Conservation (phyloP, 2,113 vertebrate species). For the Nibea albiflora region DNA sequence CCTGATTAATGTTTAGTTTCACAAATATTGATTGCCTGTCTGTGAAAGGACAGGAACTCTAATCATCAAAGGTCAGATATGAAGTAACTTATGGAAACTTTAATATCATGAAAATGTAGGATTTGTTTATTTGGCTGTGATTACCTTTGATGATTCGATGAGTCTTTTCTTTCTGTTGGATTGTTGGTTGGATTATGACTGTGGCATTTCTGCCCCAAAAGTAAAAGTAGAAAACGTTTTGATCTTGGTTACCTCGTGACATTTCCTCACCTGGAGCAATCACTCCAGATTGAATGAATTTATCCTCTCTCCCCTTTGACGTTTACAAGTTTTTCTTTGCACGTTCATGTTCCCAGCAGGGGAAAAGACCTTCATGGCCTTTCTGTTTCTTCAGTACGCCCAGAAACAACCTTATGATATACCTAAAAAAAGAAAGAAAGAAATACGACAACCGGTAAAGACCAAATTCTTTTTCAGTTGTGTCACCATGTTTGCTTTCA, state of each 20-base stretch:
- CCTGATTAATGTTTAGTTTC: neutral
- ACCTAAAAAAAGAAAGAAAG: neutral
- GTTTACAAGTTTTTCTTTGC: neutral
- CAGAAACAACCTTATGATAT: neutral
- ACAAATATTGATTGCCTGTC: neutral
- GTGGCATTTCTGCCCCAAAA: neutral
- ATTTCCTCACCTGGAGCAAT: neutral
- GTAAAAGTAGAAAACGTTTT: neutral
- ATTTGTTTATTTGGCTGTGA: too few relatives aligned
- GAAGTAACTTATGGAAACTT: too few relatives aligned
- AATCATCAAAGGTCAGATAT: neutral
- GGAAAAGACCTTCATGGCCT: neutral
- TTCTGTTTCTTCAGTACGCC: neutral
- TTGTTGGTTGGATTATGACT: neutral
- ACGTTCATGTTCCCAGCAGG: neutral
- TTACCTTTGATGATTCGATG: too few relatives aligned
- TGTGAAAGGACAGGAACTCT: neutral
- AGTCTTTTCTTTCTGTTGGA: neutral
- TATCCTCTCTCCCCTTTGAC: neutral
- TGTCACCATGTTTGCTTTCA: slow-evolving; percentile 1
- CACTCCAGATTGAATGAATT: neutral
- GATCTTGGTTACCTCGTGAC: neutral
- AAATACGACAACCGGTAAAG: neutral
- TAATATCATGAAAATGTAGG: too few relatives aligned
- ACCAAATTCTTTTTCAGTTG: neutral